Conservation (phyloP, 1,140 invertebrate species). For the Anastatus disparis region DNA sequence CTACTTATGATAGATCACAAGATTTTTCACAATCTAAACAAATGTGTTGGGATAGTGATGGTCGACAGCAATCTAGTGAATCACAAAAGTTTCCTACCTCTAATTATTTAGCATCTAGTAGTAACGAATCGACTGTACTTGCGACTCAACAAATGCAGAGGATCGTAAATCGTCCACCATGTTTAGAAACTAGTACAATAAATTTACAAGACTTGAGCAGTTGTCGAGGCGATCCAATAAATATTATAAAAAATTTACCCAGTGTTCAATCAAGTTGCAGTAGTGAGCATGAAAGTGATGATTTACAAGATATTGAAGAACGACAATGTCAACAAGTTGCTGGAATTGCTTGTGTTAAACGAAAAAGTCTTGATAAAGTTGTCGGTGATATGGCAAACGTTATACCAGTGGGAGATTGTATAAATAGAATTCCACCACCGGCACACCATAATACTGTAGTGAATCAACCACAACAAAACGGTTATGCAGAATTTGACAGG, state of each 20-base stretch:
- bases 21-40: constrained; percentile 58
- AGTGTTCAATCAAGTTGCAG: constrained; percentile 66
- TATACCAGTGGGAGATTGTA: constrained; percentile 68
- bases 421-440: constrained; percentile 75
- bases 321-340: constrained; percentile 39
- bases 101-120: background rate
- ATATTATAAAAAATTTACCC: constrained; percentile 78
- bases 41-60: constrained; percentile 38
- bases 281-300: constrained; percentile 42
- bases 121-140: constrained; percentile 7
- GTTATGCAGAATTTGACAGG: constrained; percentile 78
- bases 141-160: constrained; percentile 46
- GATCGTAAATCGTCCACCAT: constrained; percentile 61
- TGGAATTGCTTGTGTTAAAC: constrained; percentile 54
- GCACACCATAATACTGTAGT: constrained; percentile 73
- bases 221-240: constrained; percentile 79
- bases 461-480: constrained; percentile 72
- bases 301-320: constrained; percentile 55
- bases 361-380: constrained; percentile 55
- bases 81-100: constrained; percentile 24
- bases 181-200: constrained; percentile 71
- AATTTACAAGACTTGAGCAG: constrained; percentile 76
- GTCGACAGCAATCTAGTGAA: constrained; percentile 42
- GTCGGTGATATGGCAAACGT: constrained; percentile 57
- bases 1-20: constrained; percentile 70